These are phyloP conservation scores for Thermophis baileyi DNA, from an alignment of 2,113 vertebrate genomes.

Conservation along the genomic window DNA sequence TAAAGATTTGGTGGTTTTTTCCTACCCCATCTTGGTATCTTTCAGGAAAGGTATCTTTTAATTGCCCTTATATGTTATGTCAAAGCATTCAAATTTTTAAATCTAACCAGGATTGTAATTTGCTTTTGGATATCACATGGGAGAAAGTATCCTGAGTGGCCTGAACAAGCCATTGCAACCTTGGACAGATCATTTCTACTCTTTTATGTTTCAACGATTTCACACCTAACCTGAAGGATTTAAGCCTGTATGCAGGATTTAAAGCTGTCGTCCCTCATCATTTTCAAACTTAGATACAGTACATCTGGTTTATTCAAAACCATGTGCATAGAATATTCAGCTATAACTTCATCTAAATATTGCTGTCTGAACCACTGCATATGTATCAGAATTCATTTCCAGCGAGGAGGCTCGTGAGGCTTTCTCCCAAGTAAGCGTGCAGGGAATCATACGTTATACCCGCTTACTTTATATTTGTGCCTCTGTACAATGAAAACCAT, in stretches of 20 bases:
- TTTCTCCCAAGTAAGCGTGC: background rate
- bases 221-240: background rate
- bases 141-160: background rate
- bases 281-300: background rate
- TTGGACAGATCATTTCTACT: background rate
- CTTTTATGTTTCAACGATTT: background rate
- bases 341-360: background rate
- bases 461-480: background rate
- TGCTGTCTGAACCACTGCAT: background rate
- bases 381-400: background rate
- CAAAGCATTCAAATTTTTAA: background rate
- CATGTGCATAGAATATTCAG: constrained; percentile 13
- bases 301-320: constrained; percentile 7
- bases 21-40: background rate
- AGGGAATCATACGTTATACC: background rate
- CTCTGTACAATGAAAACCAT: background rate
- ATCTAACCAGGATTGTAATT: background rate
- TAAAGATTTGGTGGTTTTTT: background rate
- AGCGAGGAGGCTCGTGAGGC: background rate
- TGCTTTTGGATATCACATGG: background rate
- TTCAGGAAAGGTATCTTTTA: background rate
- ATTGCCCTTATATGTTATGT: background rate
- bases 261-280: background rate
- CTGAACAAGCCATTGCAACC: background rate
- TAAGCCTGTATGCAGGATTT: background rate